Evolutionary conservation across 2,888 invertebrate species (phyloP), one percentile per base, ranked within the genome.

Genomic region (Dioctria linearis): DNA sequence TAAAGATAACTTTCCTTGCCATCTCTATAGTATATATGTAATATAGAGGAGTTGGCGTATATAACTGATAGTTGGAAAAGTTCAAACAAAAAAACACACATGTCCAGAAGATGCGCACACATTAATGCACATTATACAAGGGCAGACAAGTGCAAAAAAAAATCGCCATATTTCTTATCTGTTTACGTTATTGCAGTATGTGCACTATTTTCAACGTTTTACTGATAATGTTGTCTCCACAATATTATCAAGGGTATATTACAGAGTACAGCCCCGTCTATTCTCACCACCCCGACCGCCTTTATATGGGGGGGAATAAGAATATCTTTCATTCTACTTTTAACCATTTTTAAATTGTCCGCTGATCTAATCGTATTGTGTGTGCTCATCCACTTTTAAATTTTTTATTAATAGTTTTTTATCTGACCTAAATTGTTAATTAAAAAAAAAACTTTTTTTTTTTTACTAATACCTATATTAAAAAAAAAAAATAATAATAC

Each of bases 321-420:
- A 76, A 76, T 42, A 13, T 76, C 11, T 49, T 63, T 76, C 76
- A 76, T 75, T 76, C 76, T 76, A 63, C 46, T 76, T 76, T 76
- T 76, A 76, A 78, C 54, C 78, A 78, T 78, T 78, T 78, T 78
- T 65, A 78, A 78, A 78, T 66, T 54, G 78, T 78, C 66, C 78
- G 78, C 66, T 66, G 78, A 78, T 66, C 78, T 66, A 78, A 78
- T 78, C 78, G 54, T 40, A 25, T 37, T 61, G 61, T 61, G 54
- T 54, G 61, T 61, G 61, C 61, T 61, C 37, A 61, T 61, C 61
- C 13, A 61, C 61, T 61, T 61, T 37, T 59, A 2, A 59, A n/a
- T 59, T 59, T 25, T 11, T 46, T 54, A 11, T 54, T 59, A 11
- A 25, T 59, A 13, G 59, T 61, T 61, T 61, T 59, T 61, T 61